Base-by-base conservation (phyloP, 2,888 invertebrate genomes). In the Oscheius sp. region DNA sequence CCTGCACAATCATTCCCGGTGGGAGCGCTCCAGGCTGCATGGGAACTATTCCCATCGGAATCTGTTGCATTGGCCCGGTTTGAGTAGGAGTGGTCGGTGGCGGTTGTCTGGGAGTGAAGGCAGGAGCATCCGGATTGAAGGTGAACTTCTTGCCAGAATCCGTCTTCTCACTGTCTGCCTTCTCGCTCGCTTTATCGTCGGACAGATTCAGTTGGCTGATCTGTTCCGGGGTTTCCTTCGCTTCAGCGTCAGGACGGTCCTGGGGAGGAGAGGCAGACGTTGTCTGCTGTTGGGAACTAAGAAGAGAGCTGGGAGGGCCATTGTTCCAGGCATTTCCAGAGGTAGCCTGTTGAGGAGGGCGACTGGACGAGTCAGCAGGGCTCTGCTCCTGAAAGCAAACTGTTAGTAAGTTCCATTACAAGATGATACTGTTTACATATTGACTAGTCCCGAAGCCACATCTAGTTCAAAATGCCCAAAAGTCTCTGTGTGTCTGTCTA, bases 51-150 rank as follows among this genome's bases (percentile, higher is more conserved):
- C 58, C 58, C 58, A 70, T 70, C 13, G 57, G 70, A n/a, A 70
- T 53, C 29, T 53, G 66, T 13, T 66, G 66, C 66, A 53, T 48
- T 21, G 65, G 65, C 7, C 48, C 65, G 2, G 50, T 42, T 55
- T 68, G 42, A 37, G 76, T 78, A 21, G 77, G 78, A 2, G 78
- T 77, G 4, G 76, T 74, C 0, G 83, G 79, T 21, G 79, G 73
- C n/a, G 33, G 55, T 32, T 78, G 80, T 35, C 73, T 32, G 53
- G 84, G 84, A 42, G 81, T 81, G 63, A 84, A 84, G 32, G 78
- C 83, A 5, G 83, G 80, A 29, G 84, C 84, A 72, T 84, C 78
- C 21, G 80, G 77, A 68, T 84, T 84, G 76, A 84, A 84, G 47
- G 80, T 75, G 75, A 84, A 84, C 33, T 74, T 74, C 66, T 73